Evolutionary conservation across 2,113 vertebrate species (phyloP).

Genomic region (Motacilla tschutschensis): DNA sequence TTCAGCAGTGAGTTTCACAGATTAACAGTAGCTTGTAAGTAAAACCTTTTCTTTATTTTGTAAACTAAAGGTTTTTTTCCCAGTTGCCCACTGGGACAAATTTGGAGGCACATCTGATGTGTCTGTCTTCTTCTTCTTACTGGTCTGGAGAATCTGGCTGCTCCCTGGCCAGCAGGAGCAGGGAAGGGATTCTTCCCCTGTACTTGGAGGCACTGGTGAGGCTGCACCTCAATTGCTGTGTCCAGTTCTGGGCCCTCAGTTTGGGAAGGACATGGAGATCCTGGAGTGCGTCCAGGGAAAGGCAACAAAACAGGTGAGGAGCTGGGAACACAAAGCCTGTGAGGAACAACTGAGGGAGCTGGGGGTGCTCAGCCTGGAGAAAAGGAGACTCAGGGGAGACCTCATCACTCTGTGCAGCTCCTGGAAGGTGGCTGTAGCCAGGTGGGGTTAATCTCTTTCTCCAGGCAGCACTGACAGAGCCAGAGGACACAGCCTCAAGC

Average conservation of each 20-base stretch:
- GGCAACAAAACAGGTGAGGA: background rate
- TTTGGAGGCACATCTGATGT: background rate
- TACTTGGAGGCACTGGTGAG: background rate
- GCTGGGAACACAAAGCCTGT: background rate
- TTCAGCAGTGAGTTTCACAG: background rate
- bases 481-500: background rate
- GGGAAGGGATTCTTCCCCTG: background rate
- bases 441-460: background rate
- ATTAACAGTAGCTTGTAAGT: background rate
- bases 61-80: background rate
- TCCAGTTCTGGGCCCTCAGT: background rate
- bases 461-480: background rate
- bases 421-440: background rate
- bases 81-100: background rate
- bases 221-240: background rate
- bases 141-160: background rate
- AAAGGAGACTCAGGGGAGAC: background rate
- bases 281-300: background rate
- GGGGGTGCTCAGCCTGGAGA: background rate
- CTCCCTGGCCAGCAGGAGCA: background rate
- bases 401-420: rapidly evolving
- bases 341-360: background rate
- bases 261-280: background rate
- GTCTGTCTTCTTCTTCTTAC: background rate
- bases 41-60: background rate